Base-by-base conservation (phyloP, 1,140 invertebrate genomes). In the Elymnias hypermnestra region DNA sequence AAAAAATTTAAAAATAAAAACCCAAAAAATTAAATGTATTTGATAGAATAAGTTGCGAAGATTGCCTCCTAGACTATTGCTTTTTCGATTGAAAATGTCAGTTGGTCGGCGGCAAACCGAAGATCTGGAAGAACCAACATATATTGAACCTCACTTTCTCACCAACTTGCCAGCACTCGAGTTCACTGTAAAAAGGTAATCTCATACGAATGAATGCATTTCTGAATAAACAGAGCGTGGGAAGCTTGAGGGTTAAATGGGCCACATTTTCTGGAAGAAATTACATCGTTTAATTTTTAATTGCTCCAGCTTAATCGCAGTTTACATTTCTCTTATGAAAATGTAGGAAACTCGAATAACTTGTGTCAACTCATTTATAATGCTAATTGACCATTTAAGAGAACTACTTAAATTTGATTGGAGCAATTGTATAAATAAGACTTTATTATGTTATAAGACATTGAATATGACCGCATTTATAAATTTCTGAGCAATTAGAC, bases 61-160 rank as follows among this genome's bases (percentile, higher is more conserved):
- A 14, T 9, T 6, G 13, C 3, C 29, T 33, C 29, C 12, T 33
- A 1, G 13, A 10, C 4, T 15, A 33, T 17, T 33, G 13, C 13
- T 33, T 14, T 33, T 3, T 45, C 42, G 22, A 36, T 38, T 43
- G 40, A 31, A 47, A 31, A 40, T 33, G 45, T 48, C 45, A 48
- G 45, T 38, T 48, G 45, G 45, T 36, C n/a, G 28, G 37, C 31
- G 33, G 29, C 14, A 28, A 38, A 35, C 37, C 45, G 37, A 29
- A 19, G 36, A 33, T 29, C 31, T 9, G 38, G 28, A 19, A 29
- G 25, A 35, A 48, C 45, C 37, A 40, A 9, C 9, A 9, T 12
- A 22, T 2, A 6, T 7, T 35, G 45, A 40, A 8, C 17, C 19
- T 36, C 33, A 21, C 33, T 36, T 36, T 21, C 18, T 10, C 10